Evolutionary conservation across 2,113 vertebrate genomes (phyloP).

Genomic region (Eretmochelys imbricata): DNA sequence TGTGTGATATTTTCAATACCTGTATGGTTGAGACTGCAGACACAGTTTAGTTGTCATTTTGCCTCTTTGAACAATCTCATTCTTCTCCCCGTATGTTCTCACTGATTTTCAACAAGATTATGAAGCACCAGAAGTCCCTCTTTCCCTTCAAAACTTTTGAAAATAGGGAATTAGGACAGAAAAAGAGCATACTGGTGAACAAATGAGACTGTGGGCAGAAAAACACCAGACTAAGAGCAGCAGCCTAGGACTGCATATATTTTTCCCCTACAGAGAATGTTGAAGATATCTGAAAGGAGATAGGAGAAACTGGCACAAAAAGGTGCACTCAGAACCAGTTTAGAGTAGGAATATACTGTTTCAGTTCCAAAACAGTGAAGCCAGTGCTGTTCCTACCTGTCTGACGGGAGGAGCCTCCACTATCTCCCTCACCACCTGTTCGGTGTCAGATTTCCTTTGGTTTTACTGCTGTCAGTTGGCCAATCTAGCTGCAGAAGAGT

Average conservation of each 20-base stretch:
- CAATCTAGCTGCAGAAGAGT: conserved; percentile 33
- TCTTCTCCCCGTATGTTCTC: background rate
- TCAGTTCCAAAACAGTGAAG: background rate
- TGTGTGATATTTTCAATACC: background rate
- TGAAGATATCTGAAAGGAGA: conserved; percentile 42
- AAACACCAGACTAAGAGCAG: conserved; percentile 25
- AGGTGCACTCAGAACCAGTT: background rate
- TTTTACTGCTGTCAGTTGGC: conserved; percentile 53
- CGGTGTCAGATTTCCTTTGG: conserved; percentile 35
- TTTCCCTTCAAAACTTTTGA: background rate
- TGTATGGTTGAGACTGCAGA: background rate
- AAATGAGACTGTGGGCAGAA: background rate
- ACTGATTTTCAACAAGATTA: background rate
- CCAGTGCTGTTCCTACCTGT: conserved; percentile 64
- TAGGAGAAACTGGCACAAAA: conserved; percentile 32
- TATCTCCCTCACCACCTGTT: background rate
- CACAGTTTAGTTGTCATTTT: fast-evolving
- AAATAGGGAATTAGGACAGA: background rate
- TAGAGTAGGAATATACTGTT: conserved; percentile 10
- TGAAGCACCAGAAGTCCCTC: background rate
- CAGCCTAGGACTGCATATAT: conserved; percentile 53
- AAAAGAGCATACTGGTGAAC: conserved; percentile 22
- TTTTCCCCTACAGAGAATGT: conserved; percentile 37
- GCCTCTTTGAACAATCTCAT: background rate
- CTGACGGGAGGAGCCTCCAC: conserved; percentile 7